phyloP scores from a whole-genome alignment of 1,140 invertebrate species.

The Probaryconus sp. region DNA sequence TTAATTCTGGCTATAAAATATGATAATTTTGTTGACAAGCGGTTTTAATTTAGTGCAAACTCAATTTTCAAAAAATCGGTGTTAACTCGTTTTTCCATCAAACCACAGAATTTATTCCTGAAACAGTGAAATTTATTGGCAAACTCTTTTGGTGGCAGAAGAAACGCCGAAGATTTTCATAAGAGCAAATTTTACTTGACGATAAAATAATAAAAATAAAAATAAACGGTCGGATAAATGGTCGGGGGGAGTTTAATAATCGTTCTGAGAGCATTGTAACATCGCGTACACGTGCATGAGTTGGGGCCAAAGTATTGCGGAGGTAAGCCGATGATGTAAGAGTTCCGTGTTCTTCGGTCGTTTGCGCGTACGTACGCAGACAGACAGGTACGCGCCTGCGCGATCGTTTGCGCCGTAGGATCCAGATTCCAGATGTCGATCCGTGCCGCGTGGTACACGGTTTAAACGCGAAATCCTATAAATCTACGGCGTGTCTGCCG shows the following conservation, averaged over 20 bases:
- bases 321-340: slow-evolving; percentile 53
- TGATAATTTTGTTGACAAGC: too few relatives aligned
- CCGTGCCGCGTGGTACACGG: slow-evolving; percentile 51
- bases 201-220: slow-evolving; percentile 48
- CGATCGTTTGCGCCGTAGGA: slow-evolving; percentile 48
- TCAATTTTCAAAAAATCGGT: too few relatives aligned
- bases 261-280: slow-evolving; percentile 38
- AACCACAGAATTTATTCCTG: too few relatives aligned
- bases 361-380: slow-evolving; percentile 23
- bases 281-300: slow-evolving; percentile 49
- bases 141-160: too few relatives aligned
- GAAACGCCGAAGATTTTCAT: too few relatives aligned
- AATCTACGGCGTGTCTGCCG: slow-evolving; percentile 52
- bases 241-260: slow-evolving; percentile 42
- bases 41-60: too few relatives aligned
- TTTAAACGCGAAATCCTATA: slow-evolving; percentile 58
- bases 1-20: too few relatives aligned
- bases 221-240: slow-evolving; percentile 27
- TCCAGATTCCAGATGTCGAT: slow-evolving; percentile 53
- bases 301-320: slow-evolving; percentile 38
- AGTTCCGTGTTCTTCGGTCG: slow-evolving; percentile 55
- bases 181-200: too few relatives aligned
- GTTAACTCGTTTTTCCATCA: too few relatives aligned
- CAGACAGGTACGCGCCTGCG: slow-evolving; percentile 35
- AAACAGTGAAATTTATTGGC: too few relatives aligned